phyloP scores from a whole-genome alignment of 2,113 vertebrate genomes.

The Varanus komodoensis region DNA sequence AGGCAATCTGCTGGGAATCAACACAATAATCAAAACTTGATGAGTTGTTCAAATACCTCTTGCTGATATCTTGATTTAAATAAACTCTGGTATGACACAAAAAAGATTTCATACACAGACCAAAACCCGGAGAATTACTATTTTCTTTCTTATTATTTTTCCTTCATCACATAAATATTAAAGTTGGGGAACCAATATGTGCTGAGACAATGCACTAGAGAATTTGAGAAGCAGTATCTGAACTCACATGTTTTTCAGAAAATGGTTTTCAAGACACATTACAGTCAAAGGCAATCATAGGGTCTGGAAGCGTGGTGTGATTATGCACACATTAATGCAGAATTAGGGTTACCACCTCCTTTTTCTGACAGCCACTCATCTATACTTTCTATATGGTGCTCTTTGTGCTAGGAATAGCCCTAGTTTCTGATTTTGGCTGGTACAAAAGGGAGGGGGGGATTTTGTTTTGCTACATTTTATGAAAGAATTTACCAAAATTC shows the following conservation, averaged over 20 bases:
- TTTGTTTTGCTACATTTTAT: too few relatives aligned
- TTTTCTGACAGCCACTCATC: too few relatives aligned
- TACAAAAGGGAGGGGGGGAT: too few relatives aligned
- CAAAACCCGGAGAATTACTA: neutral
- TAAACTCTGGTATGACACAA: conserved; percentile 24
- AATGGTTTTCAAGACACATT: neutral
- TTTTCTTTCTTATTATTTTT: conserved; percentile 1
- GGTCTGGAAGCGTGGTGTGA: too few relatives aligned
- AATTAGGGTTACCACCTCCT: too few relatives aligned
- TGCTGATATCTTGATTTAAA: conserved; percentile 31
- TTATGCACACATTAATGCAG: neutral
- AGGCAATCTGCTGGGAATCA: neutral
- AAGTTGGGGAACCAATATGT: neutral
- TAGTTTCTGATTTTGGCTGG: too few relatives aligned
- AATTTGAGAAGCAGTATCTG: neutral
- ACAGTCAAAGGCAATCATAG: too few relatives aligned
- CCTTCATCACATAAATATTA: neutral
- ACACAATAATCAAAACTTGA: conserved; percentile 28
- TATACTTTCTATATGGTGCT: too few relatives aligned
- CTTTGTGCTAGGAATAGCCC: too few relatives aligned
- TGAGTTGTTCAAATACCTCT: conserved; percentile 25
- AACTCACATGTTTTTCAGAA: too few relatives aligned
- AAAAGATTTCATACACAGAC: neutral
- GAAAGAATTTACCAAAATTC: too few relatives aligned
- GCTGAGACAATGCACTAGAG: neutral